These are phyloP conservation scores for Tetragonula carbonaria DNA, from an alignment of 2,888 invertebrate species.

Conservation along the genomic window DNA sequence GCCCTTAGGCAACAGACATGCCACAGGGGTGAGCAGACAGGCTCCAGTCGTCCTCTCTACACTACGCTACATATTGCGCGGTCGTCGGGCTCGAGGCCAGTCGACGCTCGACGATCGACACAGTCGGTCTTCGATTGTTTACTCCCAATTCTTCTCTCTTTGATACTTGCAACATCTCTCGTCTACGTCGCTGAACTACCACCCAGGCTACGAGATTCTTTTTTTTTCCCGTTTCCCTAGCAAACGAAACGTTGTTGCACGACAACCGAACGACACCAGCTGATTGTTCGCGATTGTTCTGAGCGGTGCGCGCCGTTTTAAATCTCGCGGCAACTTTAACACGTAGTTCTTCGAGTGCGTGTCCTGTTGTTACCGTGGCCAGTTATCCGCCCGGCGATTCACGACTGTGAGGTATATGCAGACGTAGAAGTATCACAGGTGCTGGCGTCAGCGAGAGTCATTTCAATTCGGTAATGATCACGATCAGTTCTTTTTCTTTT, in stretches of 20 bases:
- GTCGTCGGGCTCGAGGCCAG: conserved; percentile 63
- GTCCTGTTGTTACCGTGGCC: too few relatives aligned
- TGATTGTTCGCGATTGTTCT: too few relatives aligned
- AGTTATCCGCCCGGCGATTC: too few relatives aligned
- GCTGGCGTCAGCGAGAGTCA: neutral
- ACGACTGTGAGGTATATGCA: too few relatives aligned
- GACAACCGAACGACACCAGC: too few relatives aligned
- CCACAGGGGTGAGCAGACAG: conserved; percentile 64
- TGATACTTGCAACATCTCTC: neutral
- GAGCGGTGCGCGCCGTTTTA: too few relatives aligned
- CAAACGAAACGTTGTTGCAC: too few relatives aligned
- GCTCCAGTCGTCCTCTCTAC: conserved; percentile 68
- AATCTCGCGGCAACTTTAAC: too few relatives aligned
- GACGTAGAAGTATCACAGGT: neutral
- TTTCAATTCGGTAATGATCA: neutral
- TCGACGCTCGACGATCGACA: conserved; percentile 68
- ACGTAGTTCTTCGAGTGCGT: too few relatives aligned
- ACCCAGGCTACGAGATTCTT: too few relatives aligned
- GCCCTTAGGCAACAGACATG: conserved; percentile 66
- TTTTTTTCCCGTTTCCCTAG: too few relatives aligned
- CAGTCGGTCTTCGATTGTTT: conserved; percentile 56
- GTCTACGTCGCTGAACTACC: neutral
- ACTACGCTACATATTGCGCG: conserved; percentile 64
- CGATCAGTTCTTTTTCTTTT: too few relatives aligned
- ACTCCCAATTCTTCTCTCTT: conserved; percentile 36